These are phyloP conservation scores for Solea senegalensis DNA, from an alignment of 2,113 vertebrate genomes.

Conservation along the genomic window DNA sequence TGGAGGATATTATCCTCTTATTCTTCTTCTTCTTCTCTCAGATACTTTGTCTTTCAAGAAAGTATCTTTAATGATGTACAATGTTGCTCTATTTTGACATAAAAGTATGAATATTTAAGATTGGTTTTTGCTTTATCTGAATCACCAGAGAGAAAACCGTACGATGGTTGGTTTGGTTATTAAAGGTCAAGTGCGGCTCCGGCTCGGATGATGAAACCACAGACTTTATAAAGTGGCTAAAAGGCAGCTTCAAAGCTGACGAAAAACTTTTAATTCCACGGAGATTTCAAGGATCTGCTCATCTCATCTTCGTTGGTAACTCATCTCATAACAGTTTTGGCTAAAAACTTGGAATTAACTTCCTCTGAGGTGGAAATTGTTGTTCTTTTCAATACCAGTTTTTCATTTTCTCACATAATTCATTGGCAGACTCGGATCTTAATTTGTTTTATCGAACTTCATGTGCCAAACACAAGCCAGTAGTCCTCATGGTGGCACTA, in stretches of 20 bases:
- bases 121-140: conserved; percentile 22
- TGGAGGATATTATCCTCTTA: conserved; percentile 6
- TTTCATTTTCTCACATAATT: conserved; percentile 37
- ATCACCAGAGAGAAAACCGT: conserved; percentile 7
- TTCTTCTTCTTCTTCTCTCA: conserved; percentile 14
- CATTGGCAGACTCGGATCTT: conserved; percentile 26
- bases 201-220: neutral
- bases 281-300: conserved; percentile 1
- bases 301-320: neutral
- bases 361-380: too few relatives aligned
- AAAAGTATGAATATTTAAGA: conserved; percentile 61
- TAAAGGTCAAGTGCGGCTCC: conserved; percentile 30
- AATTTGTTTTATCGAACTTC: too few relatives aligned
- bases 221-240: conserved; percentile 10
- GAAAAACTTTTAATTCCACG: conserved; percentile 23
- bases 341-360: neutral
- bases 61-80: conserved; percentile 62
- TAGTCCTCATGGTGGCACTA: too few relatives aligned
- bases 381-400: conserved; percentile 28
- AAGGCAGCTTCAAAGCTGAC: conserved; percentile 14
- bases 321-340: too few relatives aligned
- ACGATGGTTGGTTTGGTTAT: conserved; percentile 7
- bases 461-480: too few relatives aligned
- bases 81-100: conserved; percentile 72
- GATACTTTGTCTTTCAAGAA: conserved; percentile 44